Evolutionary conservation across 1,140 invertebrate species (phyloP), one percentile per base, ranked within the genome.

Genomic region (Ephestia elutella): DNA sequence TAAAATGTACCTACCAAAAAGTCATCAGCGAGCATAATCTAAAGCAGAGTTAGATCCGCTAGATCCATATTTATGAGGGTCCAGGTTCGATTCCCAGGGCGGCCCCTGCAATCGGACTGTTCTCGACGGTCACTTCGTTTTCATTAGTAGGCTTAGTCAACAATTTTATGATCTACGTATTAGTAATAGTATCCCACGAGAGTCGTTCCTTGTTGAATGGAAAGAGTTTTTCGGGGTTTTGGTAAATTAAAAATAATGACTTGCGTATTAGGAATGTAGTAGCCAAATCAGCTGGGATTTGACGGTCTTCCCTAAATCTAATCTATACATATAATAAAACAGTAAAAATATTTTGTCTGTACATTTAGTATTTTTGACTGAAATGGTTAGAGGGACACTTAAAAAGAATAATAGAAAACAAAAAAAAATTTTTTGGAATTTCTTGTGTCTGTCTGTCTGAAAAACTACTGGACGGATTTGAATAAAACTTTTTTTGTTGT

Each of bases 111-210:
- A 44, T 44, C 38, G 38, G 38, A 44, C 38, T 15, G n/a, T 15
- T n/a, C 38, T 44, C 38, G 4, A 5, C 15, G 38, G 38, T 44
- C 38, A 44, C 38, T 44, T 44, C 38, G 38, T 44, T 10, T 44
- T 44, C 38, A 44, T 44, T 44, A 44, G 38, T 15, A 44, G 38
- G 38, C 38, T 44, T 44, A 44, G 38, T 15, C 38, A n/a, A 44
- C 38, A 44, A 44, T 44, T 44, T 44, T 44, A 44, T 44, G 38
- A 44, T 44, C 38, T 17, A 44, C 10, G 38, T 15, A 44, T 15
- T 38, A 38, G 32, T 38, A 10, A 44, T 15, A 17, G 38, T 2
- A 15, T 44, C 38, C 15, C 38, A 44, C 38, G 38, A 2, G 38
- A 15, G 38, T 15, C 38, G 38, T 44, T 44, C 15, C 38, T 44